Base-by-base conservation (phyloP, 2,113 vertebrate species). In the Clarias batrachus region DNA sequence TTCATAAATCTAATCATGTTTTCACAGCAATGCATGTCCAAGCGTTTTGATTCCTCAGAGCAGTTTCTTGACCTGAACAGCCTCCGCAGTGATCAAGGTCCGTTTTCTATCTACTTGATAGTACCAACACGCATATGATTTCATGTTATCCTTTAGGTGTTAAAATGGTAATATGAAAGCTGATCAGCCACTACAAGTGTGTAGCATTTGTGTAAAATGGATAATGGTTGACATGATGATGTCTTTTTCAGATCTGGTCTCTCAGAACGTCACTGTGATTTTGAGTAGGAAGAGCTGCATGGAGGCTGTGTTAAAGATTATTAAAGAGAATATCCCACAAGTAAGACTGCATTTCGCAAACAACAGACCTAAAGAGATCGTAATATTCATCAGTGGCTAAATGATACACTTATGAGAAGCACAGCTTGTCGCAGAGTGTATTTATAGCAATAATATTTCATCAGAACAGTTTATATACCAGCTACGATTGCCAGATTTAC, bases 251-350 rank as follows among this genome's bases (percentile, higher is more conserved):
- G 97, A 97, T 70, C 88, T 98, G 87, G 91, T 96, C 62, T 94
- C 96, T 33, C 95, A 97, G 74, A 97, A 96, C 76, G 94, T 97
- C 21, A 94, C 97, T 0, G 92, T 96, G 6, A 93, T 96, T 81
- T 89, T 98, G 85, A 97, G 94, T 84, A 94, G 96, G 33, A 96
- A 92, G 87, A 94, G 65, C 30, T 96, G 91, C 89, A 97, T 98
- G 96, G 89, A 91, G 2, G 95, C 96, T 1, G 92, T 97, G 52
- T 88, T 97, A 37, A 95, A 93, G 33, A 96, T 98, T 77, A 97
- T 98, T 56, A 95, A 96, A 90, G 96, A 97, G 80, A 97, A 97
- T 88, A 97, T 98, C 87, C 96, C 97, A 16, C 96, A 97, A 95
- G 97, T 98, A 89, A 92, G 80, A 62, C 3, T 81, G 1, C 11